A percentile compares a stretch with the other conserved stretches of the same genome.
Conservation (phyloP, 2,888 invertebrate species). For the Drosophila incognita region DNA sequence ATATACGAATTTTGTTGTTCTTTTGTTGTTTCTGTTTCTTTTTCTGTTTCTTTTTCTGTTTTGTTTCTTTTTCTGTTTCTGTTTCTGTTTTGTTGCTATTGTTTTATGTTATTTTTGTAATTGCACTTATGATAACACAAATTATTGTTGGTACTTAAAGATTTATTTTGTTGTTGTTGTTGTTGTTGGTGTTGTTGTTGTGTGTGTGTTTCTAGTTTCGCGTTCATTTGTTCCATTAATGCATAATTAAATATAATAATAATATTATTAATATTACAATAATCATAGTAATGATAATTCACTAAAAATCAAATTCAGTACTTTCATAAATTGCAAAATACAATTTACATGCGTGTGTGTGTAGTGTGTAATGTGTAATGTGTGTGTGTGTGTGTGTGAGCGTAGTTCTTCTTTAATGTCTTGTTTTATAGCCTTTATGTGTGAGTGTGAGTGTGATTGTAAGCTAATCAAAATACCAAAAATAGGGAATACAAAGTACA, state of each 20-base stretch:
- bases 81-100: slow-evolving; percentile 16
- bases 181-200: slow-evolving; percentile 8
- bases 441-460: slow-evolving; percentile 22
- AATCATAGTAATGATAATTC: slow-evolving; percentile 32
- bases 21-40: slow-evolving; percentile 15
- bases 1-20: slow-evolving; percentile 5
- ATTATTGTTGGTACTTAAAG: slow-evolving; percentile 24
- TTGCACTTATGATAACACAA: slow-evolving; percentile 56
- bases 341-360: slow-evolving; percentile 39
- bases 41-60: not conserved
- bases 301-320: slow-evolving; percentile 62
- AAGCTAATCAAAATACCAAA: slow-evolving; percentile 17
- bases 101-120: slow-evolving; percentile 39
- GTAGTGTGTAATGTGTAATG: slow-evolving; percentile 1
- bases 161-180: slow-evolving; percentile 3
- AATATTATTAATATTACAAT: slow-evolving; percentile 18
- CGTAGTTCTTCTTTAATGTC: slow-evolving; percentile 17
- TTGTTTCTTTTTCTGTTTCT: not conserved
- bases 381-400: slow-evolving; percentile 13
- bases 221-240: slow-evolving; percentile 42
- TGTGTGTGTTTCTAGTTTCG: slow-evolving; percentile 27
- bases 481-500: slow-evolving; percentile 25
- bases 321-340: slow-evolving; percentile 54
- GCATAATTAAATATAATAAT: slow-evolving; percentile 17
- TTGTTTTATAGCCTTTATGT: slow-evolving; percentile 34